Evolutionary conservation across 37 sponge, comb jelly and placozoan species (phyloP), one percentile per base, ranked within the genome.

Genomic region (Diacarnus erythraeanus): DNA sequence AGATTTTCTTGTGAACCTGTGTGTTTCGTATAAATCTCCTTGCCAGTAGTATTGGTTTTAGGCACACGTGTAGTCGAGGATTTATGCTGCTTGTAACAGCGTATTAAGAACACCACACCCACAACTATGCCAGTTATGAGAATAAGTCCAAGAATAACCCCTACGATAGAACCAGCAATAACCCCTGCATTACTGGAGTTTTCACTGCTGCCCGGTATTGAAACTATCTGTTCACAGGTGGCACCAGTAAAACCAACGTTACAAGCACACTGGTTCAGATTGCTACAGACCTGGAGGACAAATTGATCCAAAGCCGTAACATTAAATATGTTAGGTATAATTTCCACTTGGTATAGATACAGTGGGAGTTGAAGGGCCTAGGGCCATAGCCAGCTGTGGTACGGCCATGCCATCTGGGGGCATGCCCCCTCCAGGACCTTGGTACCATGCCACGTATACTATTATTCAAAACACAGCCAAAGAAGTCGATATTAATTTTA

Each of bases 181-280:
- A 36, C 69, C 6, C 77, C 77, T 31, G 26, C 64, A 44, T 41
- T 21, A 6, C 29, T 6, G 6, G 51, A 44, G 34, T 18, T 27
- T 26, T 23, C 74, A 60, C 44, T 35, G 40, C 71, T n/a, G 36
- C 58, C 40, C n/a, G 61, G 74, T 23, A n/a, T 47, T 25, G 20
- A 21, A 17, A 36, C 23, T 0, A 63, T 41, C 31, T 26, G 6
- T 2, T 71, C 35, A 61, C 88, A 87, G 12, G 54, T 39, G 47
- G 33, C 9, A 26, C 90, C 90, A 43, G 26, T 37, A 38, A 61
- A 84, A 3, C 80, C 81, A 54, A 54, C 80, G 80, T 76, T 61
- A 44, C 90, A 89, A 6, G 85, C 74, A 38, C 90, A 89, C 58
- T 69, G 70, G 39, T 76, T 75, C n/a, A 75, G 56, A 31, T 84